Percentiles rank a stretch among this genome's conserved stretches.
These are phyloP conservation scores for Rhabdophis nuchalis DNA, from an alignment of 2,797 vertebrate genomes.

Conservation along the genomic window DNA sequence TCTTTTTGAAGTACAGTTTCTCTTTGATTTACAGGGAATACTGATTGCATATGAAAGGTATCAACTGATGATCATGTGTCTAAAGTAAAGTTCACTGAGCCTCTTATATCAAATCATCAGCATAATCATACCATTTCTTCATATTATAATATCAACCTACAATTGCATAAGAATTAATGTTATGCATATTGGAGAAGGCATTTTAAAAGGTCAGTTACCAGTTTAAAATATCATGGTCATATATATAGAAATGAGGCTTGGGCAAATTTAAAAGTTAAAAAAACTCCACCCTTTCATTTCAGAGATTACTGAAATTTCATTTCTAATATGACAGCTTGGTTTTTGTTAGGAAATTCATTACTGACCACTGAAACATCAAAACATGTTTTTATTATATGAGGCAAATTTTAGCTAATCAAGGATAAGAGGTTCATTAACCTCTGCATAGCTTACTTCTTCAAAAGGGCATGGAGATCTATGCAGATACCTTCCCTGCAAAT, in stretches of 20 bases:
- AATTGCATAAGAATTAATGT: slow-evolving; percentile 22
- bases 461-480: background rate
- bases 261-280: slow-evolving; percentile 1
- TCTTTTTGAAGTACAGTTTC: background rate
- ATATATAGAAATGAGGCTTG: background rate
- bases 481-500: background rate
- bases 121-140: slow-evolving; percentile 6
- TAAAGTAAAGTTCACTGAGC: slow-evolving; percentile 20
- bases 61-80: slow-evolving; percentile 16
- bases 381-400: slow-evolving; percentile 14
- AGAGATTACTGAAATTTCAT: slow-evolving; percentile 3
- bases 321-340: background rate
- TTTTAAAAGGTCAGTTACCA: slow-evolving; percentile 12
- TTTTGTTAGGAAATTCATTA: slow-evolving; percentile 18
- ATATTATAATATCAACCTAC: slow-evolving; percentile 7
- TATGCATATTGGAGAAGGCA: slow-evolving; percentile 11
- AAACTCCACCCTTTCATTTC: background rate
- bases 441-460: background rate
- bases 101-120: slow-evolving; percentile 15
- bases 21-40: background rate
- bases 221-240: background rate
- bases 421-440: background rate
- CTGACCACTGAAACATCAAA: slow-evolving; percentile 4
- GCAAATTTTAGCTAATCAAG: background rate
- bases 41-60: slow-evolving; percentile 14